Evolutionary conservation across 2,797 vertebrate species (phyloP), one percentile per base, ranked within the genome.

Genomic region (Decapterus maruadsi): DNA sequence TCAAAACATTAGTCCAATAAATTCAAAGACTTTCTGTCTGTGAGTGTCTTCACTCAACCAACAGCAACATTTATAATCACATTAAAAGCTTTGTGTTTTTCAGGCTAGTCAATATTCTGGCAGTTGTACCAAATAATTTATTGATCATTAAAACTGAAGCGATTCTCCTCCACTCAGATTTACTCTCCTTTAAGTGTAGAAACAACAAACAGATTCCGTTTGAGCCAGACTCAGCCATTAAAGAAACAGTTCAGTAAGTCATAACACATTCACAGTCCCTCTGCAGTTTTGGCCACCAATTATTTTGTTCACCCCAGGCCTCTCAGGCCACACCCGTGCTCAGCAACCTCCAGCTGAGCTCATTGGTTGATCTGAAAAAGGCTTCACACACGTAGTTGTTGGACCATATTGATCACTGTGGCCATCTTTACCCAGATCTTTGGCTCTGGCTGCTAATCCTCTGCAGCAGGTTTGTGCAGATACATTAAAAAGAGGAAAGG

Each of bases 351-450:
- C 69, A 63, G 63, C 66, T 74, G 77, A 80, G 72, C 56, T 80
- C 50, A 68, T 57, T 70, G 59, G 78, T 82, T 38, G 17, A 80
- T 80, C 38, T 26, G 36, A 77, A 75, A 76, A 77, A 68, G 64
- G 61, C 78, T 58, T 82, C 62, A 62, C 2, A 34, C 31, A 34
- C 31, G 31, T 34, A 38, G 68, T 67, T 67, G 71, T 78, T 75
- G 54, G 43, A 63, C 48, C 14, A 12, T 79, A 90, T 82, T 75
- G 79, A 87, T 81, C 31, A 76, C 48, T 59, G 45, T 42, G 62
- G 67, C 38, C 64, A 67, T 82, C 84, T 86, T 83, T 78, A 76
- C 67, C 62, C 68, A 53, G 65, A 74, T 78, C 75, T 84, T 68
- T 81, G 71, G 84, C 61, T 75, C 36, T 4, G n/a, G 55, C 45